Base-by-base conservation (phyloP, 1,140 invertebrate species). In the Neodiprion lecontei region DNA sequence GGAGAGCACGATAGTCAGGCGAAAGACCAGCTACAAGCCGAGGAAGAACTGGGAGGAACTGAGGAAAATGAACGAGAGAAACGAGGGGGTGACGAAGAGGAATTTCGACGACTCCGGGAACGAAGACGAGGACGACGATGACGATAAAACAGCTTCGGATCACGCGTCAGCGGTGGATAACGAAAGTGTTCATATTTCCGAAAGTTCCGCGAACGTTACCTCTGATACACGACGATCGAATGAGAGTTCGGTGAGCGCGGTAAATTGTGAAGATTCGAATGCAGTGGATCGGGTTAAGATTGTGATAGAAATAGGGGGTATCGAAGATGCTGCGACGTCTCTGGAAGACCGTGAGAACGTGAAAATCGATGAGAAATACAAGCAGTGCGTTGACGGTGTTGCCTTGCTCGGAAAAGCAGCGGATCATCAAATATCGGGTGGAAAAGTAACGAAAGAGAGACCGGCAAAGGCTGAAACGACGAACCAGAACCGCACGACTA, bases 11-110 rank as follows among this genome's bases (percentile, higher is more conserved):
- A 85, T 88, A 28, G 80, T 89, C 0, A 80, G 87, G 14, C 81
- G 88, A 21, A 90, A 89, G 48, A 89, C 88, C 7, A 88, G 86
- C 72, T 88, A 88, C 74, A 88, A 88, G 72, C 85, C 87, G 0
- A 71, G 87, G 9, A 88, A 89, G 69, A 87, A 89, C 68, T 89
- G 88, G 88, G 87, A 89, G 14, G 87, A 89, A 65, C 73, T 89
- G 23, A 78, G 88, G 12, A 89, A 88, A 21, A 79, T 79, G 3
- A 88, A 82, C 50, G 88, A 89, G 72, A 88, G 85, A n/a, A 86
- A 89, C 70, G 88, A 89, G 50, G 88, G 84, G 0, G 28, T 87
- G 1, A 40, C 87, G 14, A 86, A 85, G 65, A 61, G 53, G 9
- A 84, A 76, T 12, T 82, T 87, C 1, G 78, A 81, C 9, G 84